phyloP scores from a whole-genome alignment of 64 coral and sea anemone genomes.

The Acropora tenuis region DNA sequence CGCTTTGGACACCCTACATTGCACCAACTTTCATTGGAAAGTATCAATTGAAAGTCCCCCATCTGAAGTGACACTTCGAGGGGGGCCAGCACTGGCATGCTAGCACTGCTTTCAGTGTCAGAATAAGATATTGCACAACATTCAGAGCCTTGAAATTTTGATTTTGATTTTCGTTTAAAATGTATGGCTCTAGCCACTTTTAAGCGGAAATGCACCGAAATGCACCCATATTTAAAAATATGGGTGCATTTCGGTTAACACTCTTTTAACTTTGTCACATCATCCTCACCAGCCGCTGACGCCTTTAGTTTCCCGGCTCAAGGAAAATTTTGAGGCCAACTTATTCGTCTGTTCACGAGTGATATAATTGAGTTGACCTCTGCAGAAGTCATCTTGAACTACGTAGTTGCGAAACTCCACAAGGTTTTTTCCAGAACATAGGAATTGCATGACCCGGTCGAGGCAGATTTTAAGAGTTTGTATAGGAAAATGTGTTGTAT shows the following conservation, averaged over 20 bases:
- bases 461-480: conserved; percentile 8
- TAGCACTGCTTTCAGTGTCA: conserved; percentile 42
- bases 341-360: conserved; percentile 3
- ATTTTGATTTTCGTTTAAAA: conserved; percentile 58
- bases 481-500: background rate
- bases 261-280: too few species aligned
- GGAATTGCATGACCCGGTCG: background rate
- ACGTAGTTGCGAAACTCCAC: background rate
- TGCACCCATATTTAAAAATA: too few species aligned
- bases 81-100: too few species aligned
- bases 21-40: conserved; percentile 7
- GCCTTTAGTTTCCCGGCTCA: background rate
- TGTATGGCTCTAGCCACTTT: conserved; percentile 59
- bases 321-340: background rate
- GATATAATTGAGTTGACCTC: background rate
- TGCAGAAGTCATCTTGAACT: background rate
- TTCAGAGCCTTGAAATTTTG: conserved; percentile 22
- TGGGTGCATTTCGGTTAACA: too few species aligned
- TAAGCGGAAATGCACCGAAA: too few species aligned
- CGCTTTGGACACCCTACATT: background rate
- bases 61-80: conserved; percentile 40
- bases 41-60: conserved; percentile 27
- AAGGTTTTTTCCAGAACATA: conserved; percentile 1
- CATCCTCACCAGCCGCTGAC: too few species aligned
- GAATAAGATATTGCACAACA: conserved; percentile 37